Percentiles rank a stretch among this genome's conserved stretches.
Evolutionary conservation across 1,140 invertebrate species (phyloP).

Genomic region (Neocloeon triangulifer): DNA sequence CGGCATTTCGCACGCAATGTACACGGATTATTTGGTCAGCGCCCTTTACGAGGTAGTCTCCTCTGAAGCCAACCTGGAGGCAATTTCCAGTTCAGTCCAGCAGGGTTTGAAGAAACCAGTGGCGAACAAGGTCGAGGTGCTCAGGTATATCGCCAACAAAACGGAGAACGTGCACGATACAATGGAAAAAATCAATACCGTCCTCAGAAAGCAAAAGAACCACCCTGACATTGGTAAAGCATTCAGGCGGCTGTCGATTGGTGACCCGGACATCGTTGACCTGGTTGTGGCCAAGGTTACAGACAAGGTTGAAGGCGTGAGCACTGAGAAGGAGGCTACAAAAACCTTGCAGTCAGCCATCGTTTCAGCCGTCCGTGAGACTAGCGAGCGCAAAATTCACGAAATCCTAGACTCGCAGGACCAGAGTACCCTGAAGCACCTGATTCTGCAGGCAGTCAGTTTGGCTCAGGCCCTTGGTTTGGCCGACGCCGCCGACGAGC

Average conservation of each 20-base stretch:
- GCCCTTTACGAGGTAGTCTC: too few species aligned
- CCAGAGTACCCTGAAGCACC: conserved; percentile 22
- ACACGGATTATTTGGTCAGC: too few species aligned
- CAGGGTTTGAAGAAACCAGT: too few species aligned
- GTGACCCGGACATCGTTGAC: conserved; percentile 25
- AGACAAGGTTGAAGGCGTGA: conserved; percentile 25
- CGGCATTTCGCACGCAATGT: too few species aligned
- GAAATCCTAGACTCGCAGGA: conserved; percentile 25
- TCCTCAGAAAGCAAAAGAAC: not conserved
- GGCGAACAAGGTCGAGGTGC: not conserved
- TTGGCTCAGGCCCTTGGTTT: conserved; percentile 44
- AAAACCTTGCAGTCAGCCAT: conserved; percentile 37
- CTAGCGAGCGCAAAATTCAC: conserved; percentile 27
- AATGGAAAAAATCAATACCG: not conserved
- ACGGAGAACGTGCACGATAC: not conserved
- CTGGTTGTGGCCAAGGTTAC: conserved; percentile 29
- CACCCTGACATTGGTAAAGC: conserved; percentile 31
- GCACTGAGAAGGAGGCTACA: conserved; percentile 31
- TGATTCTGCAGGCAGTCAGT: conserved; percentile 39
- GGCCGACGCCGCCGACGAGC: conserved; percentile 27
- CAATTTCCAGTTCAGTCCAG: too few species aligned
- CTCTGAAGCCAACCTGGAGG: too few species aligned
- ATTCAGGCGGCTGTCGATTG: conserved; percentile 30
- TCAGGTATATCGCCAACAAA: not conserved
- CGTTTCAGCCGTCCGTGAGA: conserved; percentile 29